Evolutionary conservation across 2,888 invertebrate species (phyloP).

Genomic region (Drosophila neutralis): DNA sequence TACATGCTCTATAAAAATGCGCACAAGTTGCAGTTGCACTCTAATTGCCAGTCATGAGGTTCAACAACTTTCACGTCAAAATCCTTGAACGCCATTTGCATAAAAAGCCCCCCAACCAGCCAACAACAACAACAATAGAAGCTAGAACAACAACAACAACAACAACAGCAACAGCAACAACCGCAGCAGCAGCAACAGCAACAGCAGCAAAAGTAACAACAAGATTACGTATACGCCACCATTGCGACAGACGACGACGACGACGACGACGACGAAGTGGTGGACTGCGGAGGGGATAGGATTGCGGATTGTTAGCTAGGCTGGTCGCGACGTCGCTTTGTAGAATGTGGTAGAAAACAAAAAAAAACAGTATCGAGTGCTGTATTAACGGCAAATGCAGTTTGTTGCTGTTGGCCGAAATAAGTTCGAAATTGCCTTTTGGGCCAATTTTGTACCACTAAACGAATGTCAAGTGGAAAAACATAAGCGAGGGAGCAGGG

Average conservation of each 20-base stretch:
- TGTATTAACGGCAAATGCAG: constrained; percentile 36
- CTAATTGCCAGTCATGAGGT: constrained; percentile 79
- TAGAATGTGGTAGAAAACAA: constrained; percentile 59
- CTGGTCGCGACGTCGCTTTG: constrained; percentile 39
- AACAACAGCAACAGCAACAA: constrained; percentile 21
- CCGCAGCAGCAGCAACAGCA: constrained; percentile 37
- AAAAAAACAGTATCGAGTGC: constrained; percentile 17
- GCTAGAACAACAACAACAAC: constrained; percentile 37
- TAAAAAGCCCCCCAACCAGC: constrained; percentile 46
- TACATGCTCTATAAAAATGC: constrained; percentile 52
- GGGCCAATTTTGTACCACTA: constrained; percentile 25
- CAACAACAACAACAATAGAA: constrained; percentile 37
- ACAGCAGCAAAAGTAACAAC: constrained; percentile 44
- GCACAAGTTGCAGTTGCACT: constrained; percentile 67
- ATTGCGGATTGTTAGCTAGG: constrained; percentile 15
- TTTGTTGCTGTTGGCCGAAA: constrained; percentile 38
- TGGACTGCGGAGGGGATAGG: constrained; percentile 8
- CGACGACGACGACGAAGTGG: constrained; percentile 24
- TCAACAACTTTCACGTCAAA: constrained; percentile 83
- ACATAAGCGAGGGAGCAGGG: neutral
- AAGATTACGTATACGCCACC: constrained; percentile 74
- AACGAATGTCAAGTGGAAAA: constrained; percentile 66
- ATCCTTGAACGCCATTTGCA: constrained; percentile 84
- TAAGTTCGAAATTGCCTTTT: constrained; percentile 38
- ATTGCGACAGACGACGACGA: constrained; percentile 51